Evolutionary conservation across 2,113 vertebrate genomes (phyloP).

Genomic region (Mormyrus lacerda): DNA sequence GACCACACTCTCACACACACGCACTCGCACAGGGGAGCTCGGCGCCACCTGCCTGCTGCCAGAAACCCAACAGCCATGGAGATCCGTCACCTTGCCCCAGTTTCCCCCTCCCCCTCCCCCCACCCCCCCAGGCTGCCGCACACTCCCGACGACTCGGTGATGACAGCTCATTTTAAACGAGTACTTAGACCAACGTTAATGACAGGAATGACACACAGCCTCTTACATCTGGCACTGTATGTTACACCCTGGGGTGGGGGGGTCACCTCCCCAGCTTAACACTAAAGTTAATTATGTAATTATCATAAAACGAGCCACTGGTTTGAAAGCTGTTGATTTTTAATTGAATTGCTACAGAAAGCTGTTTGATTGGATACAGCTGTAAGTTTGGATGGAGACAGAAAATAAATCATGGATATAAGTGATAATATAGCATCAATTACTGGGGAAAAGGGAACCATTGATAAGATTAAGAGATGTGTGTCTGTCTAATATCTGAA

Average conservation of each 20-base stretch:
- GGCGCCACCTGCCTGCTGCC: conserved; percentile 34
- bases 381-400: background rate
- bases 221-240: background rate
- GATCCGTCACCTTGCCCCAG: conserved; percentile 58
- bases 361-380: background rate
- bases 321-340: background rate
- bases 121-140: background rate
- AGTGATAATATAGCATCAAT: background rate
- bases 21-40: background rate
- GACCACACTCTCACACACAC: background rate
- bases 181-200: background rate
- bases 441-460: background rate
- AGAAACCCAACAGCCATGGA: conserved; percentile 41
- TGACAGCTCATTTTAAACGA: background rate
- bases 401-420: background rate
- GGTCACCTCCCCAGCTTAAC: background rate
- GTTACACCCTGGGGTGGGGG: background rate
- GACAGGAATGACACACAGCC: background rate
- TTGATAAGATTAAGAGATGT: background rate
- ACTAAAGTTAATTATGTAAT: background rate
- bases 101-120: conserved; percentile 30
- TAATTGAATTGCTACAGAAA: background rate
- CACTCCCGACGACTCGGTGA: background rate
- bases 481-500: background rate
- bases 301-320: background rate